Percentiles rank a stretch among this genome's conserved stretches.
Conservation (phyloP, 2,113 vertebrate species). For the Tetraodon nigroviridis region DNA sequence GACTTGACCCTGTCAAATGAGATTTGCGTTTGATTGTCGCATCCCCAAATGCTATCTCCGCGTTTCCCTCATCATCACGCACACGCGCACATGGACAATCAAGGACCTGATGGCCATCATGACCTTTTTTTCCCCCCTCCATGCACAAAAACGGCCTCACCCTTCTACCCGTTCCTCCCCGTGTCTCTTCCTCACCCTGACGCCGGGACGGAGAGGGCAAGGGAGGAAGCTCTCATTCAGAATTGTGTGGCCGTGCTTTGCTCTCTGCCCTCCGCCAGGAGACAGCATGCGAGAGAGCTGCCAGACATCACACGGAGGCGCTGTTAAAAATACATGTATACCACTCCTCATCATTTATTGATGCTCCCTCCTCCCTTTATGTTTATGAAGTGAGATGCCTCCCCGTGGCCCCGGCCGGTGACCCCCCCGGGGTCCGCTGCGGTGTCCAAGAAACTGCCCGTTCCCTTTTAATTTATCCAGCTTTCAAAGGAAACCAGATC, state of each 20-base stretch:
- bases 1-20: conserved; percentile 3
- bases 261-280: conserved; percentile 66
- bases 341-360: conserved; percentile 79
- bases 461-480: conserved; percentile 66
- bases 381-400: conserved; percentile 73
- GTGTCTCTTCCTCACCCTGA: conserved; percentile 3
- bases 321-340: conserved; percentile 82
- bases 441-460: conserved; percentile 68
- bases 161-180: neutral
- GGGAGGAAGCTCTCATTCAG: conserved; percentile 36
- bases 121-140: neutral
- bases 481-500: conserved; percentile 60
- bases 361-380: conserved; percentile 75
- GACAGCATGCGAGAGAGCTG: conserved; percentile 56
- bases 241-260: conserved; percentile 50
- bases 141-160: neutral
- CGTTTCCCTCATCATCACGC: neutral
- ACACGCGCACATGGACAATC: conserved; percentile 10
- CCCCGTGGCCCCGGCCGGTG: conserved; percentile 58
- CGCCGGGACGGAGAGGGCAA: conserved; percentile 11
- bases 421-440: conserved; percentile 57
- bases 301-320: conserved; percentile 73
- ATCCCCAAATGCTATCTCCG: neutral
- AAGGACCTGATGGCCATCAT: conserved; percentile 25
- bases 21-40: neutral